Evolutionary conservation across 1,140 invertebrate species (phyloP).

Genomic region (Drosophila burlai): DNA sequence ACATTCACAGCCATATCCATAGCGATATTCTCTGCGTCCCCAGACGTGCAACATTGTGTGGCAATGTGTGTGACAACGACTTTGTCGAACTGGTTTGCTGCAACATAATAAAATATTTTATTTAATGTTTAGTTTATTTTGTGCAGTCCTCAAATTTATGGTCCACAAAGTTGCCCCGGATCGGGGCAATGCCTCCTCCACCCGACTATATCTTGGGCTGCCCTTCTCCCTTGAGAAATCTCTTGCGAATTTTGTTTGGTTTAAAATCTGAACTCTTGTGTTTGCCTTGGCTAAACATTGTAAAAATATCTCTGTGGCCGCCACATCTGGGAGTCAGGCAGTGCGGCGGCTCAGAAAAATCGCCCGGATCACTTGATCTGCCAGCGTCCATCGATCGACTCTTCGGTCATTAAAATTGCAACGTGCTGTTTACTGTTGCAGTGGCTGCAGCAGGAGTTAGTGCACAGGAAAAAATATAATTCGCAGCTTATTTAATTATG

Average conservation of each 20-base stretch:
- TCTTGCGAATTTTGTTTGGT: slow-evolving; percentile 51
- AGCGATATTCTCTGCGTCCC: slow-evolving; percentile 16
- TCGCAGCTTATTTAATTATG: background rate
- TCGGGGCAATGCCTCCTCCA: slow-evolving; percentile 30
- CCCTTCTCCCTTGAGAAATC: slow-evolving; percentile 3
- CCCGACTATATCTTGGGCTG: background rate
- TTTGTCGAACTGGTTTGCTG: slow-evolving; percentile 69
- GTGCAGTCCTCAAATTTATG: slow-evolving; percentile 72
- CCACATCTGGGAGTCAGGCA: slow-evolving; percentile 63
- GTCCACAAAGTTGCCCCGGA: slow-evolving; percentile 58
- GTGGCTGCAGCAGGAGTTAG: slow-evolving; percentile 17
- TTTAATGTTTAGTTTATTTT: slow-evolving; percentile 84
- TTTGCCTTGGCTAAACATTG: slow-evolving; percentile 81
- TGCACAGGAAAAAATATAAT: background rate
- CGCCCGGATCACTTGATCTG: slow-evolving; percentile 62
- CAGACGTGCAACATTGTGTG: slow-evolving; percentile 74
- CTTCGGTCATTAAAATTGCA: slow-evolving; percentile 82
- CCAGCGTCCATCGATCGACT: slow-evolving; percentile 67
- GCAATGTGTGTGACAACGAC: slow-evolving; percentile 54
- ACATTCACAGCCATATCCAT: slow-evolving; percentile 15
- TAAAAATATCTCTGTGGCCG: slow-evolving; percentile 75
- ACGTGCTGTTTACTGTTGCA: slow-evolving; percentile 79
- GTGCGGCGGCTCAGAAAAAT: slow-evolving; percentile 20
- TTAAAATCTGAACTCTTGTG: slow-evolving; percentile 60
- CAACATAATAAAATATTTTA: slow-evolving; percentile 84